Evolutionary conservation across 2,888 invertebrate genomes (phyloP).

Genomic region (Andrena trimmerana): DNA sequence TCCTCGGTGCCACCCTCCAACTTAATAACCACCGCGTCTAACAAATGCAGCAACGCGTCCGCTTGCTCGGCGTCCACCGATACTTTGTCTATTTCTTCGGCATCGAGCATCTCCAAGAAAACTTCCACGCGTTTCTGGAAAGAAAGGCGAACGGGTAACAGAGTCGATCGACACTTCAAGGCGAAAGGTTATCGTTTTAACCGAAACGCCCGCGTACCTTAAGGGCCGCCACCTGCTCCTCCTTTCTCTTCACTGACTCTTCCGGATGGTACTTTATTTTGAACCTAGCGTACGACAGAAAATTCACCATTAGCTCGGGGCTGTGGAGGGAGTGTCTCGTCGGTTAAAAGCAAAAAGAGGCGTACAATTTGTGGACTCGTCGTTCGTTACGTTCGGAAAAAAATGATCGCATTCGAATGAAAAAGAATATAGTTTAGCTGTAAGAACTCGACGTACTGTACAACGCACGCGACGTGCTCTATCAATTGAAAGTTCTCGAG

Average conservation of each 20-base stretch:
- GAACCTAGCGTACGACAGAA: slow-evolving; percentile 91
- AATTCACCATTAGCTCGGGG: slow-evolving; percentile 30
- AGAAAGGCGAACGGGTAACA: slow-evolving; percentile 44
- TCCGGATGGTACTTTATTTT: slow-evolving; percentile 99
- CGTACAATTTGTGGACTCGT: slow-evolving; percentile 47
- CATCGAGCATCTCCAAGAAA: slow-evolving; percentile 93
- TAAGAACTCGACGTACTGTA: slow-evolving; percentile 11
- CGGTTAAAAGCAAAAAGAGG: slow-evolving; percentile 47
- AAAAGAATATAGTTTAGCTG: slow-evolving; percentile 35
- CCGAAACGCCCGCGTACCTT: slow-evolving; percentile 87
- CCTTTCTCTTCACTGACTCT: slow-evolving; percentile 95
- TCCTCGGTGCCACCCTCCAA: slow-evolving; percentile 97
- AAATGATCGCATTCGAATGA: slow-evolving; percentile 5
- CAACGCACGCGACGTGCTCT: slow-evolving; percentile 28
- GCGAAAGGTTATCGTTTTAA: neutral
- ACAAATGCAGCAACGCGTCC: slow-evolving; percentile 92
- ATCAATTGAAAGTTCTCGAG: slow-evolving; percentile 21
- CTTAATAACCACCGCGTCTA: slow-evolving; percentile 98
- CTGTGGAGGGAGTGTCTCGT: neutral
- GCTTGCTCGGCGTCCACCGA: slow-evolving; percentile 95
- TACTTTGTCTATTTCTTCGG: slow-evolving; percentile 90
- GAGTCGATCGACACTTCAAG: neutral
- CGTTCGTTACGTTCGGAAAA: slow-evolving; percentile 32
- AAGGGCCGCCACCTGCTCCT: slow-evolving; percentile 93
- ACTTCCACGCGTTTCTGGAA: slow-evolving; percentile 94